Evolutionary conservation across 37 sponge, comb jelly and placozoan genomes (phyloP), one percentile per base, ranked within the genome.

Genomic region (Trichoplax adhaerens): DNA sequence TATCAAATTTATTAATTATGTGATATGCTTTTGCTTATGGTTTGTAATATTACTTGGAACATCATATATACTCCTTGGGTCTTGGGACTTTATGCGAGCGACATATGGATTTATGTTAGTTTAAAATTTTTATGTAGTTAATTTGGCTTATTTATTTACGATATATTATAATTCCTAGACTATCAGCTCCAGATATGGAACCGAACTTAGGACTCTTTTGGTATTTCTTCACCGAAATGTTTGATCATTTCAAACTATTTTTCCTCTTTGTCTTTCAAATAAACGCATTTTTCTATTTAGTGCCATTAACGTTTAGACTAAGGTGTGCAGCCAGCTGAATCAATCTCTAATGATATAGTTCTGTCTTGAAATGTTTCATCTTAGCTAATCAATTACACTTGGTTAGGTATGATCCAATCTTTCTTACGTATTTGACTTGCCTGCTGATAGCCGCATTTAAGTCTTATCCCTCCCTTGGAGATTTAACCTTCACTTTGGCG

Each of bases 191-290:
- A 6, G 98, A 96, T 74, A 80, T 79, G 57, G 86, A 89, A 3
- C 98, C 98, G 10, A 96, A 96, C 63, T 65, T 91, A 65, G 98
- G 98, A 52, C 82, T 91, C 8, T 91, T 91, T 73, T 96, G 98
- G 98, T 96, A 96, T 74, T 88, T 96, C 84, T 96, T 96, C 79
- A 90, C 79, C 3, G 86, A 88, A 68, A 85, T 90, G 72, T 96
- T 96, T 78, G 86, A 86, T 50, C 98, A 96, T 77, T 96, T 91
- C 77, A 74, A 83, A 61, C 62, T 71, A 12, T 88, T 96, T 87
- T 96, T 96, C 68, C 75, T 96, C 69, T 88, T 84, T 78, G 83
- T 96, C 52, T 96, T 91, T 69, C 98, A 96, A 59, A 85, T 96
- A 80, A 85, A 86, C 68, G 92, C 81, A 69, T 86, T 86, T 74